These are phyloP conservation scores for Strongylocentrotus purpuratus DNA, from an alignment of 35 echinoderm and acorn worm species.

Conservation along the genomic window DNA sequence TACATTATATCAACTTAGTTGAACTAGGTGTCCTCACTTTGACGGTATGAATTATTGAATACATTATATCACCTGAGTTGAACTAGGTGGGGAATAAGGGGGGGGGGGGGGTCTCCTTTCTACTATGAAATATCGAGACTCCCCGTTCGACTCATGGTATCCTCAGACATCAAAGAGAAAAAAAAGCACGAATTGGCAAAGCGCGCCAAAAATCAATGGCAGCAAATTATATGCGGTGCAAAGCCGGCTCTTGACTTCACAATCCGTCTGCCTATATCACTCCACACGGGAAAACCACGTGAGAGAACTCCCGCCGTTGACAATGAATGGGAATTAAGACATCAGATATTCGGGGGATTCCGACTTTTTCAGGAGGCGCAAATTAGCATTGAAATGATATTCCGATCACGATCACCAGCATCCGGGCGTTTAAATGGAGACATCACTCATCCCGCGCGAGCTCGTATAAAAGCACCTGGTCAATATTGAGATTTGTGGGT, in stretches of 20 bases:
- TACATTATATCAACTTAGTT: no score
- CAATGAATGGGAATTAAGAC: conserved; percentile 49
- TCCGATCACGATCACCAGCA: conserved; percentile 25
- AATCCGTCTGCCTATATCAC: background rate
- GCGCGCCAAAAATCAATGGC: background rate
- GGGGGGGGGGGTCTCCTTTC: no score
- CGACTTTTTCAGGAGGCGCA: conserved; percentile 24
- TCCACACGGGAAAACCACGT: background rate
- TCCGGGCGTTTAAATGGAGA: conserved; percentile 54
- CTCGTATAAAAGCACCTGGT: conserved; percentile 37
- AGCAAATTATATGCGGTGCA: background rate
- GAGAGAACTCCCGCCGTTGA: background rate
- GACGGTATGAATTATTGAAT: no score
- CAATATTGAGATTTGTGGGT: conserved; percentile 44
- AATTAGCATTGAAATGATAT: conserved; percentile 55
- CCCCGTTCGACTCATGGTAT: background rate
- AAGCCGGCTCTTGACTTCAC: background rate
- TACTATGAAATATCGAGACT: background rate
- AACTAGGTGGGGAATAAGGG: no score
- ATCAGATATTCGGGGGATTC: conserved; percentile 39
- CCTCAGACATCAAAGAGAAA: background rate
- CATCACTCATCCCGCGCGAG: conserved; percentile 30
- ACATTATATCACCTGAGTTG: no score
- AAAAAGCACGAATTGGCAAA: background rate
- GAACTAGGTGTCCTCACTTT: no score